Evolutionary conservation across 64 coral and sea anemone genomes (phyloP).

Genomic region (Montipora capricornis): DNA sequence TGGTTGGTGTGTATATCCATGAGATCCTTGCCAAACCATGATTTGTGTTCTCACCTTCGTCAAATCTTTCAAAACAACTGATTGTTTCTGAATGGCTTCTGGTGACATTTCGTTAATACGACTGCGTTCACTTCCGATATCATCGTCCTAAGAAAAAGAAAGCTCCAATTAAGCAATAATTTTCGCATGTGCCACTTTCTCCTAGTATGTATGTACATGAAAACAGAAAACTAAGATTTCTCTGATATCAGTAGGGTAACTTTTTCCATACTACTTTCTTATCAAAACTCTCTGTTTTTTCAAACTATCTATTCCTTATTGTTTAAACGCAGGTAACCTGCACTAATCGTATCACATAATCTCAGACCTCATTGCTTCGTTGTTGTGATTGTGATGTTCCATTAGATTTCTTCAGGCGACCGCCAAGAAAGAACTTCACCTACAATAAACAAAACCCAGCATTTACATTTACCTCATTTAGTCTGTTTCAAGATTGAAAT

Average conservation of each 20-base stretch:
- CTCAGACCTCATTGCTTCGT: constrained; percentile 22
- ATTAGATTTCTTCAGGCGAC: neutral
- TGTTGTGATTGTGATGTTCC: constrained; percentile 13
- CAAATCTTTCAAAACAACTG: constrained; percentile 81
- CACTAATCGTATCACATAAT: too few species aligned
- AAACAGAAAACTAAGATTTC: too few species aligned
- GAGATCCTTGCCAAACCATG: too few species aligned
- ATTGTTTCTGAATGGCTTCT: constrained; percentile 41
- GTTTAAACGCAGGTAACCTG: too few species aligned
- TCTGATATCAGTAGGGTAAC: too few species aligned
- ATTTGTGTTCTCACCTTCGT: constrained; percentile 68
- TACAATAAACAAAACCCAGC: neutral
- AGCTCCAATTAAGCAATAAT: neutral
- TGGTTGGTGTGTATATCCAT: too few species aligned
- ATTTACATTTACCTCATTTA: neutral
- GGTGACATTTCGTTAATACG: constrained; percentile 47
- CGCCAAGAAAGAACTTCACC: constrained; percentile 81
- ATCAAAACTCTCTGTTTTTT: too few species aligned
- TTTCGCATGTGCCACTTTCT: too few species aligned
- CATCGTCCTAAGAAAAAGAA: constrained; percentile 55
- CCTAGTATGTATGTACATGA: too few species aligned
- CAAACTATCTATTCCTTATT: too few species aligned
- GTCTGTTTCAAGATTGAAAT: neutral
- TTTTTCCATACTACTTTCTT: too few species aligned
- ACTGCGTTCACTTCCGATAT: constrained; percentile 70